Evolutionary conservation across 2,888 invertebrate genomes (phyloP), one percentile per base, ranked within the genome.

Genomic region (Parelbella ahira): DNA sequence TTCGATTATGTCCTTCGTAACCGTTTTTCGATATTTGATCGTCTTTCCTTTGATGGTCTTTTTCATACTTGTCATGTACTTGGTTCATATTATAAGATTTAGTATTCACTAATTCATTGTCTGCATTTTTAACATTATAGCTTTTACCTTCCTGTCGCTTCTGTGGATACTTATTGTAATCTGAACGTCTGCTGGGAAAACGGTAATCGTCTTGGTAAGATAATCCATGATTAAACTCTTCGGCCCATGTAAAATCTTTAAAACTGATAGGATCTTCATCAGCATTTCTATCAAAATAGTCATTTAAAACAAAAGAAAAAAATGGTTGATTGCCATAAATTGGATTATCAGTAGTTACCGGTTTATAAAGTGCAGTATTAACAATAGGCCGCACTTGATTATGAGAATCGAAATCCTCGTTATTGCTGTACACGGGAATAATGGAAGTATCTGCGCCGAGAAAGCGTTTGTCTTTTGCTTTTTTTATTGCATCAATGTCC

Each of bases 361-460:
- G 23, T 1, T 53, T 42, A 41, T 55, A 54, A 15, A 45, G 23
- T 5, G 37, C 48, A 11, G 53, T 7, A 9, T 27, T 25, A 15
- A 20, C 15, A 27, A 33, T 19, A 27, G 15, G 4, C 56, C 9
- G 10, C 3, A 18, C n/a, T 10, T 15, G 29, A 11, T n/a, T n/a
- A n/a, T n/a, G n/a, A n/a, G n/a, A n/a, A n/a, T n/a, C n/a, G n/a
- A n/a, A n/a, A n/a, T n/a, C n/a, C n/a, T n/a, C n/a, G n/a, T n/a
- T n/a, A n/a, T n/a, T n/a, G n/a, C n/a, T n/a, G n/a, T 76, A 63
- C 7, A 82, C 78, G 1, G 83, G 83, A 50, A 77, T 81, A n/a
- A 71, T 41, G 47, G 56, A 55, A 7, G 56, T 21, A n/a, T 47
- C 30, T 7, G 54, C 45, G 1, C 63, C 58, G 10, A 51, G 42